Evolutionary conservation across 2,797 vertebrate species (phyloP), one percentile per base, ranked within the genome.

Genomic region (Sebastiscus tertius): DNA sequence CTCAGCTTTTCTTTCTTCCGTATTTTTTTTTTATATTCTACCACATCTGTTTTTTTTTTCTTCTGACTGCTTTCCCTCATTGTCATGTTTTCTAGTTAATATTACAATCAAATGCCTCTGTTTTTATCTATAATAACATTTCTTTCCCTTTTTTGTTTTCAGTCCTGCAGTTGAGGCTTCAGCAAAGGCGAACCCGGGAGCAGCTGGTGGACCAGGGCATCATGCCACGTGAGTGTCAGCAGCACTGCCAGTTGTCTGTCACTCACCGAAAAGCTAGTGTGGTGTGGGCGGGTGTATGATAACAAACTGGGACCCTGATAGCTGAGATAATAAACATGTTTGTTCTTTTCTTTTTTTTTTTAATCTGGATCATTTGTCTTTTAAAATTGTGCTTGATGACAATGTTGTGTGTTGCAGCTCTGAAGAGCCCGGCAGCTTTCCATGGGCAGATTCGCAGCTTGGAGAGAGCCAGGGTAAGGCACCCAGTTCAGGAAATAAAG

Each of bases 131-230:
- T 24, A 5, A 6, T 39, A 12, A 52, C 3, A 39, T 33, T 20
- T 74, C 42, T 52, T 4, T 52, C 67, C 1, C 31, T 75, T 10
- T 10, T 93, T 56, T 82, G 77, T 91, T 92, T 88, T 70, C 96
- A 99, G 98, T 99, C 24, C 96, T 99, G 90, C 98, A 99, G 96
- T 94, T 99, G 95, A 97, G 98, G 93, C 98, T 99, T 79, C 98
- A 99, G 95, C 98, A 99, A 90, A 96, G 98, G 83, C 96, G 98
- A 82, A 99, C 98, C 5, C 95, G 98, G 39, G 98, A 99, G 92
- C 97, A 99, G 93, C 96, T 99, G 92, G 98, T 98, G 93, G 98
- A 98, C 89, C 98, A 99, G 95, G 98, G 98, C 96, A 99, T 99
- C 97, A 99, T 99, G 98, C 98, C 98, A 89, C 97, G 98, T 99